Percentiles rank a stretch among this genome's conserved stretches.
These are phyloP conservation scores for Cottoperca gobio DNA, from an alignment of 2,797 vertebrate genomes.

Conservation along the genomic window DNA sequence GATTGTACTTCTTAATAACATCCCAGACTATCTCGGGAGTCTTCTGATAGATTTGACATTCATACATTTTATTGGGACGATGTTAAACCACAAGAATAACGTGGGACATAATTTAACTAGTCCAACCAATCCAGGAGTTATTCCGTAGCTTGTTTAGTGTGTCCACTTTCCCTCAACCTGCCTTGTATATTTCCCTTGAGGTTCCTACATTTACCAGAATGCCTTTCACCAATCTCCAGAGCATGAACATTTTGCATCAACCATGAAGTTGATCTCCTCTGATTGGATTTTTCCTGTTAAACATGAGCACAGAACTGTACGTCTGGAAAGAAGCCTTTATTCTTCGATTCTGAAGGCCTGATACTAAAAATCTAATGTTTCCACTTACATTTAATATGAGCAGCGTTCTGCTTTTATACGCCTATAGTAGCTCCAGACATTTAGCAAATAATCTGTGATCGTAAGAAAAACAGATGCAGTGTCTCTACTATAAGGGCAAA, in stretches of 20 bases:
- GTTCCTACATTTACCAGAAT: constrained; percentile 8
- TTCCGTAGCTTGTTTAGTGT: not conserved
- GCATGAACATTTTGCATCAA: not conserved
- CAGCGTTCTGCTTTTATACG: not conserved
- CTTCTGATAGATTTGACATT: not conserved
- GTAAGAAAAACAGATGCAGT: not conserved
- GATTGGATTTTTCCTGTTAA: constrained; percentile 5
- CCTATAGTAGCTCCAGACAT: not conserved
- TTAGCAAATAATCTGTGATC: not conserved
- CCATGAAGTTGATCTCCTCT: not conserved
- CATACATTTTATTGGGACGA: not conserved
- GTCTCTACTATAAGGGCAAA: not conserved
- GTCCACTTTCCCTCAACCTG: not conserved
- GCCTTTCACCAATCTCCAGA: not conserved
- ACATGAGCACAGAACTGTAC: not conserved
- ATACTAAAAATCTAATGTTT: not conserved
- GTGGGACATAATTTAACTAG: not conserved
- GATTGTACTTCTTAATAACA: constrained; percentile 9
- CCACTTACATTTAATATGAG: not conserved
- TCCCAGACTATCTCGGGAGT: not conserved
- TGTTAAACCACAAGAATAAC: not conserved
- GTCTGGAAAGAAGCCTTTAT: not conserved
- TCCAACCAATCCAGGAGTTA: not conserved
- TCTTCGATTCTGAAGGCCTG: not conserved
- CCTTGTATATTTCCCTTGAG: not conserved